Evolutionary conservation across 2,888 invertebrate species (phyloP), one percentile per base, ranked within the genome.

Genomic region (Ptilodon capucinus): DNA sequence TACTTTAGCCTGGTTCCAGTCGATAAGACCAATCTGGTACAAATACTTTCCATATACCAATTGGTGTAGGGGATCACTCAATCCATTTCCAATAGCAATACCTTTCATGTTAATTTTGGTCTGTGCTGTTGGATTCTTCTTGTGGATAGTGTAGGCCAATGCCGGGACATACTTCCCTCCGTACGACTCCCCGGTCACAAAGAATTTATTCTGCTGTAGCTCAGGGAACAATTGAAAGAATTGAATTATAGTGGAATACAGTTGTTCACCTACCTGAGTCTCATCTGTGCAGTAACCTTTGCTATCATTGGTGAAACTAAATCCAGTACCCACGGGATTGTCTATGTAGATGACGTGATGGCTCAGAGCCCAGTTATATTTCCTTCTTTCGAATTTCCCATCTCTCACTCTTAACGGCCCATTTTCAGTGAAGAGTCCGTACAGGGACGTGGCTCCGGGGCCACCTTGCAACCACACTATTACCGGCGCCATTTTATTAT

Each of bases 251-350:
- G 95, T 95, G 44, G 92, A 92, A 71, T 97, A 95, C 6, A 98
- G 80, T 76, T 98, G 95, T 42, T 93, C 92, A 0, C 95, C 97
- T 1, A 98, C 96, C 74, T 95, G 94, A 0, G 92, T 93, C 81
- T 98, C 95, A 77, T 96, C 95, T 4, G 87, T 93, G 8, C 95
- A 95, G 81, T 95, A 98, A 0, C 98, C 97, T 46, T 82, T 92
- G 16, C 94, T 93, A 46, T 93, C 83, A 3, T 94, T 92, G 0
- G 98, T 97, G 71, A 97, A 98, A 83, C 98, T 98, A 76, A 95
- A 98, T 0, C 98, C 98, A 2, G 97, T 95, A 1, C 97, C 97
- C 0, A 97, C 98, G 0, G 98, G 98, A 81, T 97, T 98, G 79
- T 98, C 98, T 46, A 98, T 95, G 77, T 96, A 98, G 45, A 98